Evolutionary conservation across 2,113 vertebrate species (phyloP).

Genomic region (Rhegmatorhina hoffmannsi): DNA sequence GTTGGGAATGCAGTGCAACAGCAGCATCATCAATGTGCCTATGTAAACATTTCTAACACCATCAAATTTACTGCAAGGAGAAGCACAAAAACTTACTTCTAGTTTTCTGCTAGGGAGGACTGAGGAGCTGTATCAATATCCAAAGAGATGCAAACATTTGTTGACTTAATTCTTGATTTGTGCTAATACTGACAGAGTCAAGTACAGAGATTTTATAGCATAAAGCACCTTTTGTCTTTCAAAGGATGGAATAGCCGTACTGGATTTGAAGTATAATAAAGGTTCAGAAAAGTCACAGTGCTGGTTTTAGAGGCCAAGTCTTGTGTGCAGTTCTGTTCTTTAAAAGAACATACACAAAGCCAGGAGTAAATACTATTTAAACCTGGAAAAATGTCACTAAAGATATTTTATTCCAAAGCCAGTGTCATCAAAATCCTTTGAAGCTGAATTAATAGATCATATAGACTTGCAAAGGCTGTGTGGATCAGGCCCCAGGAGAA

Average conservation of each 20-base stretch:
- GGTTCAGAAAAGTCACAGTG: not conserved
- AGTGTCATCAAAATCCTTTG: not conserved
- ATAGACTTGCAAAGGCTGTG: not conserved
- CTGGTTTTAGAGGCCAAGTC: not conserved
- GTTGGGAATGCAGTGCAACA: not conserved
- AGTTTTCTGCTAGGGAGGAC: not conserved
- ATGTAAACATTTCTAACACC: not conserved
- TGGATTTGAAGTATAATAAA: not conserved
- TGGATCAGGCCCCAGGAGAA: not conserved
- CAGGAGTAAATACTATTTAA: not conserved
- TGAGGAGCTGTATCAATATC: not conserved
- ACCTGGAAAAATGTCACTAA: constrained; percentile 3
- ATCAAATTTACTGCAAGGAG: not conserved
- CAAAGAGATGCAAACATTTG: not conserved
- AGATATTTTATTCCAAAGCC: not conserved
- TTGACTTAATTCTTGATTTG: not conserved
- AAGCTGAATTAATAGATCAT: not conserved
- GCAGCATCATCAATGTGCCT: accelerated
- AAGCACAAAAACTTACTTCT: not conserved
- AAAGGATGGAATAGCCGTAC: not conserved
- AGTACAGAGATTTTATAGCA: not conserved
- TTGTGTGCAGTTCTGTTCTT: not conserved
- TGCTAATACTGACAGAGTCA: not conserved
- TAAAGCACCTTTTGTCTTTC: not conserved
- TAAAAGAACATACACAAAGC: not conserved